phyloP scores from a whole-genome alignment of 1,140 invertebrate species.

The Drosophila asahinai region DNA sequence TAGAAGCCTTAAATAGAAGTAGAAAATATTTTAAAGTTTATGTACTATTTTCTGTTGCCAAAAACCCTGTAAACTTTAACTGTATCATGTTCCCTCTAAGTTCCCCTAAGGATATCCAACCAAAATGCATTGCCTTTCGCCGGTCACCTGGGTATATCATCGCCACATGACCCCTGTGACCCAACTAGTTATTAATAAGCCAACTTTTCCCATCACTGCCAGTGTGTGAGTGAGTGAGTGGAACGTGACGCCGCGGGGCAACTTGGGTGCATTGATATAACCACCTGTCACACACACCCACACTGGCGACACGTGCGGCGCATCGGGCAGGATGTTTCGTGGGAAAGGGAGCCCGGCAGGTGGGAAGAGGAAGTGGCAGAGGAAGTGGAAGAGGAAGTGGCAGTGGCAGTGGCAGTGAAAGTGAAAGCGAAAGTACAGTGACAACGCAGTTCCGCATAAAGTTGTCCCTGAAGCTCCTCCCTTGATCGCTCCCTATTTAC shows the following conservation, averaged over 20 bases:
- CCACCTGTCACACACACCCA: slow-evolving; percentile 70
- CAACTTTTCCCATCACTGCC: slow-evolving; percentile 20
- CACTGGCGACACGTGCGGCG: slow-evolving; percentile 18
- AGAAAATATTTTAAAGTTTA: too few relatives aligned
- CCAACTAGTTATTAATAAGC: slow-evolving; percentile 24
- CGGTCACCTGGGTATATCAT: slow-evolving; percentile 6
- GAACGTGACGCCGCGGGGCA: slow-evolving; percentile 43
- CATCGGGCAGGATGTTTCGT: slow-evolving; percentile 5
- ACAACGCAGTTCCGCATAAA: slow-evolving; percentile 6
- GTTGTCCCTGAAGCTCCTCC: neutral
- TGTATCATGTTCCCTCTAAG: neutral
- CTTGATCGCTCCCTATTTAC: slow-evolving; percentile 13
- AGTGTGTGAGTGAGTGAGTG: neutral
- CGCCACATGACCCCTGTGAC: slow-evolving; percentile 20
- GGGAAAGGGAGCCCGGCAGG: neutral
- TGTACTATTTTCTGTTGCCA: too few relatives aligned
- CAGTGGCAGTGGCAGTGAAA: slow-evolving; percentile 5
- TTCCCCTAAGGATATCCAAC: neutral
- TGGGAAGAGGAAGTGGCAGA: neutral
- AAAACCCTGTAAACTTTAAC: neutral
- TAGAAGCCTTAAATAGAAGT: too few relatives aligned
- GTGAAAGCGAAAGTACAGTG: slow-evolving; percentile 39
- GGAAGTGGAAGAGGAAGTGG: neutral
- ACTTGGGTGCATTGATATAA: slow-evolving; percentile 62
- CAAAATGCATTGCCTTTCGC: slow-evolving; percentile 5